phyloP scores from a whole-genome alignment of 2,797 vertebrate species.

The Enteromius argenteus region DNA sequence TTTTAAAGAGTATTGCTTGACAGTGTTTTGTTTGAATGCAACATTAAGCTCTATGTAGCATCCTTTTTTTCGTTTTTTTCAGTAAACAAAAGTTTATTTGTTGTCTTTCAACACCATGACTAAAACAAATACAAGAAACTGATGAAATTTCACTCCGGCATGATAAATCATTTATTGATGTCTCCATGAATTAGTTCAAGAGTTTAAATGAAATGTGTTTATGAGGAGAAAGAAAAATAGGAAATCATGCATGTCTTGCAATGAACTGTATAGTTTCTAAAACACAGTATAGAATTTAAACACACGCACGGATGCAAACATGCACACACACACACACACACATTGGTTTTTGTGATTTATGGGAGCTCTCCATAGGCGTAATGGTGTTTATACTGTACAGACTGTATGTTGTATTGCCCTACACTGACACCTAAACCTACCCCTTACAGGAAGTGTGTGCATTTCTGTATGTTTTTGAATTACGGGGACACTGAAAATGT shows the following conservation, averaged over 20 bases:
- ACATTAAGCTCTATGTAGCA: not conserved
- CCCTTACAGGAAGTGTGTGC: too few relatives aligned
- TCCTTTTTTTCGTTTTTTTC: conserved; percentile 7
- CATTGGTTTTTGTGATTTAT: too few relatives aligned
- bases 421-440: too few relatives aligned
- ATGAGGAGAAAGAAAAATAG: not conserved
- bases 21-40: conserved; percentile 20
- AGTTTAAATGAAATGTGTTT: not conserved
- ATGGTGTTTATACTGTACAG: too few relatives aligned
- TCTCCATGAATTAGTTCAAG: not conserved
- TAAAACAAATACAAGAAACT: not conserved
- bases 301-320: not conserved
- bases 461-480: too few relatives aligned
- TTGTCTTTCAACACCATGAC: not conserved
- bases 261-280: not conserved
- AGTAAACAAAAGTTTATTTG: conserved; percentile 3
- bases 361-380: too few relatives aligned
- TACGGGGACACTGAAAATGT: too few relatives aligned
- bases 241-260: not conserved
- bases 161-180: not conserved
- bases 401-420: too few relatives aligned
- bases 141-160: not conserved
- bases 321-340: not conserved
- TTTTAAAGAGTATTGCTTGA: conserved; percentile 16
- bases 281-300: not conserved